Percentiles rank a stretch among this genome's conserved stretches.
These are phyloP conservation scores for crab-eating macaque (Macaca fascicularis) DNA, from an alignment of 2,113 vertebrate genomes.

Conservation along the genomic window T2T-MFA8v1.1 NC_088375.1:185238001-185238500, in stretches of 20 bases:
- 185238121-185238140: neutral
- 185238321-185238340: neutral
- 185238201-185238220: conserved; percentile 7
- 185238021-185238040: neutral
- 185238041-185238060: neutral
- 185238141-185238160: neutral
- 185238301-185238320: neutral
- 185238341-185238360: neutral
- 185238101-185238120: neutral
- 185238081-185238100: neutral
- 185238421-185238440: neutral
- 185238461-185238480: neutral
- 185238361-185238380: neutral
- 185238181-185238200: neutral
- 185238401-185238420: neutral
- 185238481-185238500: neutral
- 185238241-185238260: neutral
- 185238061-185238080: neutral
- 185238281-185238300: neutral
- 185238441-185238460: neutral
- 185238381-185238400: neutral
- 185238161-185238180: neutral
- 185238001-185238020: neutral
- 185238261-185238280: neutral
- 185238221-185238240: neutral